These are phyloP conservation scores for Sebastes oblongus DNA, from an alignment of 2,797 vertebrate species.

Conservation along the genomic window DNA sequence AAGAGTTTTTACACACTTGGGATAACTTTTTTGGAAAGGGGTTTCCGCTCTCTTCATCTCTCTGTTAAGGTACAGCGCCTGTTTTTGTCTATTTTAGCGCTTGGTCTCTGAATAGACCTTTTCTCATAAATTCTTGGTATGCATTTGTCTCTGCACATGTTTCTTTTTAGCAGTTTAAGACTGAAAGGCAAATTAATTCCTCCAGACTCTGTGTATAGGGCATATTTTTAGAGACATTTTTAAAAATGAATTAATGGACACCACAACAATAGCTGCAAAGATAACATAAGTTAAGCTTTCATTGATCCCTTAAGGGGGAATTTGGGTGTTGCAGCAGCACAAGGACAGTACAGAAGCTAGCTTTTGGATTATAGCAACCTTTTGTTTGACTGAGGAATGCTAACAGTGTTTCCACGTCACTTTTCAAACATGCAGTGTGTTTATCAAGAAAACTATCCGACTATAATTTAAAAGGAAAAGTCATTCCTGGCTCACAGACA, in stretches of 20 bases:
- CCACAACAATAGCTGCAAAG: neutral
- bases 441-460: neutral
- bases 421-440: neutral
- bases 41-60: neutral
- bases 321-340: neutral
- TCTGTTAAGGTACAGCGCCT: neutral
- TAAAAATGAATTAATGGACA: neutral
- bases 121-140: neutral
- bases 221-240: neutral
- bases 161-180: neutral
- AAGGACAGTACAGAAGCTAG: neutral
- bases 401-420: neutral
- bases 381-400: neutral
- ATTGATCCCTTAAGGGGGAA: neutral
- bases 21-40: neutral
- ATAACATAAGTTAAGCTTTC: neutral
- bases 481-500: neutral
- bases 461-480: neutral
- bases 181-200: neutral
- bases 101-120: neutral
- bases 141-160: neutral
- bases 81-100: neutral
- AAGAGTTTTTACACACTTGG: constrained; percentile 14
- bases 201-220: neutral
- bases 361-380: neutral